Base-by-base conservation (phyloP, 2,113 vertebrate genomes). In the Nyctibius bracteatus region DNA sequence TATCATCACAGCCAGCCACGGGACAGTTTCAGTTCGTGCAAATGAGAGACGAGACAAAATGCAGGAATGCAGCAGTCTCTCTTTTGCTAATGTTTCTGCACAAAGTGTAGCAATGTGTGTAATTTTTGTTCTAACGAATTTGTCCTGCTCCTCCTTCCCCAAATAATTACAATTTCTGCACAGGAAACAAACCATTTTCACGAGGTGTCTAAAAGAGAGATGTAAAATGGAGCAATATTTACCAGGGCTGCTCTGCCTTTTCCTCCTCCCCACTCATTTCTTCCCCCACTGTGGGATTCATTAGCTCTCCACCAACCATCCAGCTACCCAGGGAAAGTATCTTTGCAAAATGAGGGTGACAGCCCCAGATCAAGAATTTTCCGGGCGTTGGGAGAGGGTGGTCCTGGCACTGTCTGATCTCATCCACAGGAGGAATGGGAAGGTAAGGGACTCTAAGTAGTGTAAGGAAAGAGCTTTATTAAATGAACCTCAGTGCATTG, bases 221-320 rank as follows among this genome's bases (percentile, higher is more conserved):
- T 43, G 25, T 71, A 77, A 89, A 81, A 66, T 35, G 71, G 63
- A 95, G 47, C 35, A 62, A 10, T 92, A n/a, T 96, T 95, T 85
- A 86, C 22, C 44, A 30, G 37, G 33, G 59, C 37, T 63, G 65
- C 25, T 84, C 37, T 83, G 86, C 16, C 12, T 83, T 73, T 86
- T 82, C 27, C 4, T 80, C 15, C 31, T 68, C 18, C 8, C 8
- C 7, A 12, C 10, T 79, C 10, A 20, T 52, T 87, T 86, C 18
- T 84, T 63, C 15, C 24, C 7, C 24, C 2, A 3, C 9, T 24
- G 39, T 39, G 35, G 49, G 44, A 83, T 83, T 86, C 25, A 12
- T 55, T 71, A 84, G 51, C 25, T 93, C 27, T 7, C 6, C 1
- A 17, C n/a, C 24, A 78, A 5, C 39, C 9, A 19, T 44, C 41